These are phyloP conservation scores for Lepidurus couesii DNA, from an alignment of 1,140 invertebrate species.

Conservation along the genomic window DNA sequence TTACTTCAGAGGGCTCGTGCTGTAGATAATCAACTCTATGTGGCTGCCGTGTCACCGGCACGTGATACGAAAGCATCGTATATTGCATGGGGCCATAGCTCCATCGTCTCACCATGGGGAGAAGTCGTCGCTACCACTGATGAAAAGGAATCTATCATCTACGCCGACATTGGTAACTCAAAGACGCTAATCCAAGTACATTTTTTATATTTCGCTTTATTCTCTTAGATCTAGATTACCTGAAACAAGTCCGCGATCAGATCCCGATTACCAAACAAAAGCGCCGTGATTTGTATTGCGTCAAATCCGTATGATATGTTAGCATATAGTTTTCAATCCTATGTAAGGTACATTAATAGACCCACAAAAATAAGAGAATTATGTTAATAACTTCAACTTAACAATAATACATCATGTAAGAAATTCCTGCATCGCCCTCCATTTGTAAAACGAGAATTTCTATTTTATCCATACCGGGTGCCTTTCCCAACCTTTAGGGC, in stretches of 20 bases:
- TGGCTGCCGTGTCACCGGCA: constrained; percentile 59
- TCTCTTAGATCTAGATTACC: constrained; percentile 59
- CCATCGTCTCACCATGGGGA: constrained; percentile 82
- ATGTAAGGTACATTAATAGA: too few relatives aligned
- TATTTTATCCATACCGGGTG: too few relatives aligned
- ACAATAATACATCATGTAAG: too few relatives aligned
- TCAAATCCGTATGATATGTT: constrained; percentile 26
- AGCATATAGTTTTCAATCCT: neutral
- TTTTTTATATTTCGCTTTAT: constrained; percentile 36
- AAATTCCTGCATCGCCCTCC: too few relatives aligned
- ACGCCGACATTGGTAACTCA: constrained; percentile 65
- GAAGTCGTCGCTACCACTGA: constrained; percentile 64
- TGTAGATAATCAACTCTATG: constrained; percentile 74
- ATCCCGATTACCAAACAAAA: constrained; percentile 72
- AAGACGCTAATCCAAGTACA: neutral
- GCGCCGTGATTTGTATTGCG: constrained; percentile 72
- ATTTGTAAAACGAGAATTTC: too few relatives aligned
- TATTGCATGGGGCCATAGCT: constrained; percentile 82
- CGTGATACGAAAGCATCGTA: constrained; percentile 64
- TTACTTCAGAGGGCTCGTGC: constrained; percentile 71
- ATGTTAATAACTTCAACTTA: too few relatives aligned
- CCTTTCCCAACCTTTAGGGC: too few relatives aligned
- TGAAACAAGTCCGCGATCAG: constrained; percentile 68
- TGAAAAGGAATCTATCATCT: constrained; percentile 60
- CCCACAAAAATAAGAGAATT: too few relatives aligned